phyloP scores from a whole-genome alignment of 1,140 invertebrate species.

The Ceratosolen fusciceps region DNA sequence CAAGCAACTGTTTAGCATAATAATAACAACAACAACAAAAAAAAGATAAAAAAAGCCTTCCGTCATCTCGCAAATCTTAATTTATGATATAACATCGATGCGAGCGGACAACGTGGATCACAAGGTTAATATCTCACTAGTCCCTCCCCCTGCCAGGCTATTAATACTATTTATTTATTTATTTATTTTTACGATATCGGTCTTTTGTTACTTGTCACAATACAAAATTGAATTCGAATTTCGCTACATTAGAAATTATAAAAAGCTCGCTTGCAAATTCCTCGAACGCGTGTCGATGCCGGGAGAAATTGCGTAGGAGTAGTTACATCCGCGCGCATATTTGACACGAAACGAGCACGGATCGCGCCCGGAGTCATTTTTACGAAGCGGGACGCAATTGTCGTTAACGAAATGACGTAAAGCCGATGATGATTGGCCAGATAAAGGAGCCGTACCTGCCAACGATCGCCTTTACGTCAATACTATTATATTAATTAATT shows the following conservation, averaged over 20 bases:
- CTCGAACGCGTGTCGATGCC: too few species aligned
- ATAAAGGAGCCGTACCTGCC: neutral
- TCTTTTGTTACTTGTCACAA: neutral
- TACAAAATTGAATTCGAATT: neutral
- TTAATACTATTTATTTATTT: too few species aligned
- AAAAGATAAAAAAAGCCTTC: neutral
- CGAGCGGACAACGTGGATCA: neutral
- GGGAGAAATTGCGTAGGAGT: too few species aligned
- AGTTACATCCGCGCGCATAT: too few species aligned
- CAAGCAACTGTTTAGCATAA: too few species aligned
- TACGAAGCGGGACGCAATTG: neutral
- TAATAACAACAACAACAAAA: too few species aligned
- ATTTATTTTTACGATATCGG: neutral
- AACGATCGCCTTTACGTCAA: neutral
- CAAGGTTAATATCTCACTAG: neutral
- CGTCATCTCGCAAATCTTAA: neutral
- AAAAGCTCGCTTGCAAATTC: neutral
- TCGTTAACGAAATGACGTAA: neutral
- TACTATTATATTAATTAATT: neutral
- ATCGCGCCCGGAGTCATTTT: too few species aligned
- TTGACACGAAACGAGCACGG: too few species aligned
- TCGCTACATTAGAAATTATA: neutral
- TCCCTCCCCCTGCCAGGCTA: neutral
- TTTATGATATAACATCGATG: neutral
- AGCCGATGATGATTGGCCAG: neutral